Conservation (phyloP, 2,113 vertebrate species). For the Rhizomys pruinosus region DNA sequence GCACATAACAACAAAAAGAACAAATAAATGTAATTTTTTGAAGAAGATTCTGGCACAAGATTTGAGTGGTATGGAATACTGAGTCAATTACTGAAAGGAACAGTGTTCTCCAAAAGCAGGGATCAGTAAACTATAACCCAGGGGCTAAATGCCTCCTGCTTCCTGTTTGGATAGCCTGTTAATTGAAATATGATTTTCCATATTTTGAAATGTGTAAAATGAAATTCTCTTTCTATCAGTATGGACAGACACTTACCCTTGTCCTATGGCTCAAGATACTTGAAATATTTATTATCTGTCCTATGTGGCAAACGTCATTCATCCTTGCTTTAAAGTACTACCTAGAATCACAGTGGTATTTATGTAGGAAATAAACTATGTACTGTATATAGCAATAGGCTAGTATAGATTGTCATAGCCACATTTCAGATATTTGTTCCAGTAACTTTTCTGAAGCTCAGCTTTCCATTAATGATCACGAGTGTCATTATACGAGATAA, state of each 20-base stretch:
- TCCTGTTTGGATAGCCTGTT: not conserved
- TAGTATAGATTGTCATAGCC: not conserved
- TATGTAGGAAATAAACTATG: not conserved
- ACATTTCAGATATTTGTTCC: not conserved
- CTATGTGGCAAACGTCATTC: not conserved
- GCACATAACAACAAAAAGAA: not conserved
- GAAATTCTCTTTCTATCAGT: not conserved
- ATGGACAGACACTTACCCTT: not conserved
- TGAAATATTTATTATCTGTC: not conserved
- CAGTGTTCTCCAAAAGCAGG: not conserved
- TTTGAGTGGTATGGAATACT: fast-evolving
- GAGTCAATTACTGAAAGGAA: not conserved
- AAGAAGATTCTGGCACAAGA: fast-evolving
- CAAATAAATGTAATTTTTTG: not conserved
- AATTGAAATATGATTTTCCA: not conserved
- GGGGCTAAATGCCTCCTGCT: not conserved
- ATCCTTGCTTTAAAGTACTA: not conserved
- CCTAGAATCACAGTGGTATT: not conserved
- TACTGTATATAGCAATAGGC: not conserved
- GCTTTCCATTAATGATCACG: not conserved
- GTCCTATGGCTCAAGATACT: not conserved
- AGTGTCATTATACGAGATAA: not conserved
- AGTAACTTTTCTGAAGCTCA: not conserved
- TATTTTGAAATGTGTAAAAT: not conserved
- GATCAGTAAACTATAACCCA: not conserved